phyloP scores from a whole-genome alignment of 2,113 vertebrate species.

The Acrocephalus arundinaceus region DNA sequence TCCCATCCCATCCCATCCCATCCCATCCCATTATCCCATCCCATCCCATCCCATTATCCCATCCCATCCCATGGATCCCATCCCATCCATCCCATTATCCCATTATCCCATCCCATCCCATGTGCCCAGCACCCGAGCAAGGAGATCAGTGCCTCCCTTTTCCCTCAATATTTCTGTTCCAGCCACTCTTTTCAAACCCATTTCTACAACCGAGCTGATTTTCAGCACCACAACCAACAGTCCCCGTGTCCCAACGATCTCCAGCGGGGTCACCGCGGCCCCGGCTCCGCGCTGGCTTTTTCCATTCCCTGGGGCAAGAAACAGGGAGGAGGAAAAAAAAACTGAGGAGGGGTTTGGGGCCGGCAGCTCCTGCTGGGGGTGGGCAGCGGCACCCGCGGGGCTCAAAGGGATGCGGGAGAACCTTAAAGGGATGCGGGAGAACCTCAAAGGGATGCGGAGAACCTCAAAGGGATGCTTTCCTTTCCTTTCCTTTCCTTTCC shows the following conservation, averaged over 20 bases:
- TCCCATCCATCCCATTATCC: no score
- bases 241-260: not conserved
- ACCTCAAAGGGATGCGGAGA: no score
- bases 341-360: not conserved
- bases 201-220: not conserved
- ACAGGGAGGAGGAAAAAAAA: not conserved
- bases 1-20: no score
- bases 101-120: not conserved
- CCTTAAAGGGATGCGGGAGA: no score
- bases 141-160: accelerated
- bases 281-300: not conserved
- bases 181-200: accelerated
- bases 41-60: no score
- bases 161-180: accelerated
- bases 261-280: not conserved
- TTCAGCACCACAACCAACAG: not conserved
- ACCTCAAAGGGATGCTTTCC: not conserved
- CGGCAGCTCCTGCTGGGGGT: not conserved
- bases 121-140: accelerated
- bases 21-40: no score
- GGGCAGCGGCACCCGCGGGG: not conserved
- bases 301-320: not conserved
- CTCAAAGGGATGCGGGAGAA: not conserved
- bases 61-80: no score
- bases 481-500: no score